These are phyloP conservation scores for Pteromalus puparum DNA, from an alignment of 1,140 invertebrate genomes.

Conservation along the genomic window DNA sequence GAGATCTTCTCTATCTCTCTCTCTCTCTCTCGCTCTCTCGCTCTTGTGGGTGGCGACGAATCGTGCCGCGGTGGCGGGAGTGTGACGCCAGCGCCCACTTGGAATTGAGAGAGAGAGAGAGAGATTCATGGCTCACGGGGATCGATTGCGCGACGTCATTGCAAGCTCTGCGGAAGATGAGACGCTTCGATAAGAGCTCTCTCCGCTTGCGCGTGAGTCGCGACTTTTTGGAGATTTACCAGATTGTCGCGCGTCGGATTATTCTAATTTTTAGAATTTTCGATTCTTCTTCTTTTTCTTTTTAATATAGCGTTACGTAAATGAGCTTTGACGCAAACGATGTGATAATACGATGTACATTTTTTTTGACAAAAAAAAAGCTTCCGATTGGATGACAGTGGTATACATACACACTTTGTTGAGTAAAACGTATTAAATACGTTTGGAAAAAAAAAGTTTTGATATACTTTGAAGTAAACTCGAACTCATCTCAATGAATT, in stretches of 20 bases:
- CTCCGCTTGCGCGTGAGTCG: not conserved
- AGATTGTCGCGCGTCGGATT: not conserved
- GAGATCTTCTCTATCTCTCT: conserved; percentile 49
- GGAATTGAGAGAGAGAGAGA: not conserved
- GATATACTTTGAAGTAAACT: not conserved
- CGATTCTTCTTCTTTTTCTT: no score
- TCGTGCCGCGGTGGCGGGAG: not conserved
- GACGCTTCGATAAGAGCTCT: not conserved
- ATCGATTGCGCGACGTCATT: conserved; percentile 16
- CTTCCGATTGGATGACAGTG: no score
- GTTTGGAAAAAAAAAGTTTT: not conserved
- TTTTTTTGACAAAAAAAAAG: not conserved
- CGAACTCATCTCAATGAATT: conserved; percentile 49
- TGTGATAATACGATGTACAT: no score
- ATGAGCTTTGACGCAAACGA: no score
- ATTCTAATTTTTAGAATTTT: no score
- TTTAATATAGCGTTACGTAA: not conserved
- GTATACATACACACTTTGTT: no score
- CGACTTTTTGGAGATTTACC: not conserved
- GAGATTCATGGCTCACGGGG: not conserved
- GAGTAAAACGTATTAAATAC: no score
- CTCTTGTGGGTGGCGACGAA: not conserved
- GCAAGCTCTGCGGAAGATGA: not conserved
- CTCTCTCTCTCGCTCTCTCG: not conserved
- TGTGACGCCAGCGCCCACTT: conserved; percentile 24